Evolutionary conservation across 2,113 vertebrate species (phyloP).

Genomic region (Chelonoidis abingdonii): DNA sequence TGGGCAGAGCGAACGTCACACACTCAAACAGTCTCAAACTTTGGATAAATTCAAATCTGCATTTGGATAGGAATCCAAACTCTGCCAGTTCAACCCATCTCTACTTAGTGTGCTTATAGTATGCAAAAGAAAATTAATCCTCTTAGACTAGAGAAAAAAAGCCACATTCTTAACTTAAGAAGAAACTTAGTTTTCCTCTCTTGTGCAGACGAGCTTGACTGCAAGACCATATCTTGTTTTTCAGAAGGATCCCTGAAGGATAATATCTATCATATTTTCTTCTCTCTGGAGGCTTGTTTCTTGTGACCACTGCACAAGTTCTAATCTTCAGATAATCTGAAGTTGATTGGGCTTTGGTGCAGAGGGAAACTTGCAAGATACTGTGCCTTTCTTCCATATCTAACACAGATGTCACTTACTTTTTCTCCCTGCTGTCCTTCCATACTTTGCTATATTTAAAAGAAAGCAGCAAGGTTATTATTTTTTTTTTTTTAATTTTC

Average conservation of each 20-base stretch:
- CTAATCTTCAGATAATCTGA: background rate
- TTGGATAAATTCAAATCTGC: background rate
- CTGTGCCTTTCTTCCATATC: rapidly evolving
- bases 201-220: background rate
- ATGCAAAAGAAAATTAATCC: background rate
- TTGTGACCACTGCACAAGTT: background rate
- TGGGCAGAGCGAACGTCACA: background rate
- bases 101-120: background rate
- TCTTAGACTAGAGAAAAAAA: background rate
- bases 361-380: background rate
- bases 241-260: background rate
- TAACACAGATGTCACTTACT: background rate
- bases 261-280: rapidly evolving
- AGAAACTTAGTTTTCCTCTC: background rate
- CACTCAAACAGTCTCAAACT: background rate
- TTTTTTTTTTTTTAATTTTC: background rate
- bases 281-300: background rate
- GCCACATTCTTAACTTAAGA: rapidly evolving
- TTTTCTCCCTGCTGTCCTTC: background rate
- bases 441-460: background rate
- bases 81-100: background rate
- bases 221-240: background rate
- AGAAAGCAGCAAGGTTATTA: background rate
- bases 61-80: background rate
- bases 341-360: rapidly evolving